Conservation (phyloP, 1,140 invertebrate species). For the Dendroctonus valens region DNA sequence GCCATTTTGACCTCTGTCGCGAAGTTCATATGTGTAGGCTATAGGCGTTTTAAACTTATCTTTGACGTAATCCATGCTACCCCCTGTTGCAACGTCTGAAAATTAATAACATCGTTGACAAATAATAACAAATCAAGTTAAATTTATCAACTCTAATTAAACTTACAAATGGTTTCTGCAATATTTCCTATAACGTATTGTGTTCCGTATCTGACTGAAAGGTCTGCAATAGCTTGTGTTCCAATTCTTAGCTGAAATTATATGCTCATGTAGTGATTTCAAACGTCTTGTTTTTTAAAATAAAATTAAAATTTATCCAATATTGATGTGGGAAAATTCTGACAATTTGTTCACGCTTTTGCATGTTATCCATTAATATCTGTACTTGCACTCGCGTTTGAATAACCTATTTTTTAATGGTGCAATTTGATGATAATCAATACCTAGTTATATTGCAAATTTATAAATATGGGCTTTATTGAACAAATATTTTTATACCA, state of each 20-base stretch:
- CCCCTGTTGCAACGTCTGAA: constrained; percentile 60
- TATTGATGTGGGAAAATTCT: too few species aligned
- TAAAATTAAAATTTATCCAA: too few species aligned
- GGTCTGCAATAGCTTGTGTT: constrained; percentile 55
- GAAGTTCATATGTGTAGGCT: constrained; percentile 60
- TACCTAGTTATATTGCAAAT: too few species aligned
- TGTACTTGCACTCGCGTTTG: too few species aligned
- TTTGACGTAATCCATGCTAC: constrained; percentile 71
- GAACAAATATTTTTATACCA: not conserved
- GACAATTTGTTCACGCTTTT: too few species aligned
- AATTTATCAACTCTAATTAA: not conserved
- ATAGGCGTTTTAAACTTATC: constrained; percentile 62
- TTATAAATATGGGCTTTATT: too few species aligned
- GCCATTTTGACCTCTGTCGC: constrained; percentile 70
- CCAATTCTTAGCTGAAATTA: constrained; percentile 57
- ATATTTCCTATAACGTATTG: constrained; percentile 60
- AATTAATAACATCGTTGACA: constrained; percentile 24
- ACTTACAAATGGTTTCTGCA: constrained; percentile 60
- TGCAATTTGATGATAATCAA: too few species aligned
- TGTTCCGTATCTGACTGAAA: constrained; percentile 63
- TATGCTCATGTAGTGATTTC: not conserved
- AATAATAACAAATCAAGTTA: not conserved
- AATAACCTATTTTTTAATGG: too few species aligned
- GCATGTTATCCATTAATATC: too few species aligned
- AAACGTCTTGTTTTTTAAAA: too few species aligned